Percentiles rank a stretch among this genome's conserved stretches.
Evolutionary conservation across 1,140 invertebrate genomes (phyloP).

Genomic region (Lucilia sericata): DNA sequence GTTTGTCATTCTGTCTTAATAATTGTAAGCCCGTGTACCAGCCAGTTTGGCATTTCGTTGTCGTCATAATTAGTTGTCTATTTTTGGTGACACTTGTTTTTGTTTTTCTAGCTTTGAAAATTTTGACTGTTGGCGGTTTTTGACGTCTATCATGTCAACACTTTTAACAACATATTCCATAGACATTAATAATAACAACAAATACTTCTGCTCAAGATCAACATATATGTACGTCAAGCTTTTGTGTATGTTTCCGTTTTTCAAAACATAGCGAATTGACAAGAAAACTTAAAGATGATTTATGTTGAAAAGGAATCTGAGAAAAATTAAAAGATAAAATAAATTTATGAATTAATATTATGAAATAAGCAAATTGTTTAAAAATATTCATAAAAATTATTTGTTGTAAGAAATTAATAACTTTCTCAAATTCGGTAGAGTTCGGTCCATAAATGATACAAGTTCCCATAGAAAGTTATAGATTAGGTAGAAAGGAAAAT

Average conservation of each 20-base stretch:
- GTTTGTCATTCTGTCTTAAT: background rate
- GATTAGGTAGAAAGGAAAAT: too few species aligned
- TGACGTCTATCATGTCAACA: constrained; percentile 8
- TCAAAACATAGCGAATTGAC: too few species aligned
- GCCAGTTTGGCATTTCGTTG: too few species aligned
- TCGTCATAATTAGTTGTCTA: background rate
- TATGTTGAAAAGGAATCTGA: background rate
- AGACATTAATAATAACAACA: background rate
- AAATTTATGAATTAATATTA: background rate
- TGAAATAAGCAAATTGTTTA: too few species aligned
- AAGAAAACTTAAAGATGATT: background rate
- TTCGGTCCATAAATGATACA: too few species aligned
- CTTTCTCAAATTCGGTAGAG: too few species aligned
- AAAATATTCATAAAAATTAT: too few species aligned
- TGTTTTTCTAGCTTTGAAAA: background rate
- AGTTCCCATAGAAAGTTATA: too few species aligned
- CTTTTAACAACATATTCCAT: background rate
- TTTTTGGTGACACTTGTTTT: constrained; percentile 6
- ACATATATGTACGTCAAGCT: background rate
- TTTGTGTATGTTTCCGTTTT: too few species aligned
- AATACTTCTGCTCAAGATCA: background rate
- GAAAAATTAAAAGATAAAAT: background rate
- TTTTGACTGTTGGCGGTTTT: constrained; percentile 8
- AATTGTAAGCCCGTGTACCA: too few species aligned
- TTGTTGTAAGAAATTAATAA: too few species aligned